A percentile compares a stretch with the other conserved stretches of the same genome.
Conservation (phyloP, 2,113 vertebrate species). For the Pygoscelis adeliae region DNA sequence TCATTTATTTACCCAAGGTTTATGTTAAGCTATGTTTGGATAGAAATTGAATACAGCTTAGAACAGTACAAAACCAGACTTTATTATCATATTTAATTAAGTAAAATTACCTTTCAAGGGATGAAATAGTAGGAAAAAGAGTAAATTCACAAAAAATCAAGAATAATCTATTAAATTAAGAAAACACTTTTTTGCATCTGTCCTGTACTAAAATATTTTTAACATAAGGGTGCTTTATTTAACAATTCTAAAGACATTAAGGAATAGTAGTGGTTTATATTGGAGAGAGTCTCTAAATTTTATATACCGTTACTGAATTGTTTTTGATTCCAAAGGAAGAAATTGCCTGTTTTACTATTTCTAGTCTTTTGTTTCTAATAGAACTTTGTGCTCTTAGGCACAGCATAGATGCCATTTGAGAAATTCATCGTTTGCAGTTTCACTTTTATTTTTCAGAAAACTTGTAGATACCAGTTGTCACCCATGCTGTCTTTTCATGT, state of each 20-base stretch:
- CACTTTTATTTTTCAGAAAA: not conserved
- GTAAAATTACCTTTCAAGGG: not conserved
- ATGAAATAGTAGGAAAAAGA: not conserved
- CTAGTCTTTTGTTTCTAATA: not conserved
- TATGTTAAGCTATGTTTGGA: not conserved
- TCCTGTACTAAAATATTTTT: not conserved
- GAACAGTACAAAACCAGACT: not conserved
- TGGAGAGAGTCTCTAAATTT: not conserved
- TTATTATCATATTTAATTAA: not conserved
- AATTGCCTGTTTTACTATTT: not conserved
- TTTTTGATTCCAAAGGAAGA: not conserved
- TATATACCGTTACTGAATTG: not conserved
- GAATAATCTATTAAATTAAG: not conserved
- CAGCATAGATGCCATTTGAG: not conserved
- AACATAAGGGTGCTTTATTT: not conserved
- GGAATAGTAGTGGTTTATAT: not conserved
- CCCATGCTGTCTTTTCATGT: not conserved
- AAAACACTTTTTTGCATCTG: not conserved
- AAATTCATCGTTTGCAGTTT: not conserved
- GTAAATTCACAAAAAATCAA: not conserved
- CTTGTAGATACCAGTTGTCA: not conserved
- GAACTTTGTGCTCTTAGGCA: not conserved
- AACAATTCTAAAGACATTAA: not conserved
- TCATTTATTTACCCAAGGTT: not conserved
- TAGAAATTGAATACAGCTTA: not conserved